These are phyloP conservation scores for Mesembrinibis cayennensis DNA, from an alignment of 2,113 vertebrate species.

Conservation along the genomic window DNA sequence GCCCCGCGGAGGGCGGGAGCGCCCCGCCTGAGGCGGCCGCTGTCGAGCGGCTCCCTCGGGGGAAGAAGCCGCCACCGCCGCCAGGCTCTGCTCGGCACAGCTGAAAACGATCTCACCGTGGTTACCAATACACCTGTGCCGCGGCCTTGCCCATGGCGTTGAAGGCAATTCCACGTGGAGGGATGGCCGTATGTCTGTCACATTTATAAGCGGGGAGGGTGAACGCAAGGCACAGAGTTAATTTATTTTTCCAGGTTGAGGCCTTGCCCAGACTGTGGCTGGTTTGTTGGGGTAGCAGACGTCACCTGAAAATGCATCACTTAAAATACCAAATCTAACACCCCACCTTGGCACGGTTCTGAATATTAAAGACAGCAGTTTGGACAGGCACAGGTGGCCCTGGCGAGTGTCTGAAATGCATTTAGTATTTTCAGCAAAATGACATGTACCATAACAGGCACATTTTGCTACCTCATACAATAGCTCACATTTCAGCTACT, in stretches of 20 bases:
- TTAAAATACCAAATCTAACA: not conserved
- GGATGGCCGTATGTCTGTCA: fast-evolving
- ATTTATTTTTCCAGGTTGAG: not conserved
- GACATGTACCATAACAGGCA: too few species aligned
- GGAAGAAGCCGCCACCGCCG: not conserved
- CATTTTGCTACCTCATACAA: not conserved
- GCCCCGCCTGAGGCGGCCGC: too few species aligned
- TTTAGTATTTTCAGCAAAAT: not conserved
- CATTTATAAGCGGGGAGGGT: fast-evolving
- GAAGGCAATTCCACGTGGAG: fast-evolving
- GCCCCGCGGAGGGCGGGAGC: too few species aligned
- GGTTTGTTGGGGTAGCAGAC: too few species aligned
- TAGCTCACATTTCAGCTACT: not conserved
- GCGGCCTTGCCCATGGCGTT: fast-evolving
- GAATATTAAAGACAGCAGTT: not conserved
- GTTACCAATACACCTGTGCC: fast-evolving
- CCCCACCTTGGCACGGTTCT: fast-evolving
- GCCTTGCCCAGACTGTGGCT: too few species aligned
- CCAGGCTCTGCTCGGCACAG: too few species aligned
- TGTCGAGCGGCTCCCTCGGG: too few species aligned
- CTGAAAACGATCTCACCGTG: fast-evolving
- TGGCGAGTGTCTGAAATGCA: too few species aligned
- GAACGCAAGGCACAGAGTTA: too few species aligned
- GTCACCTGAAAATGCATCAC: not conserved
- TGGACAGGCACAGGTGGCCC: not conserved